A percentile compares a stretch with the other conserved stretches of the same genome.
These are phyloP conservation scores for Platyrinchus mystaceus DNA, from an alignment of 2,797 vertebrate genomes.

Conservation along the genomic window DNA sequence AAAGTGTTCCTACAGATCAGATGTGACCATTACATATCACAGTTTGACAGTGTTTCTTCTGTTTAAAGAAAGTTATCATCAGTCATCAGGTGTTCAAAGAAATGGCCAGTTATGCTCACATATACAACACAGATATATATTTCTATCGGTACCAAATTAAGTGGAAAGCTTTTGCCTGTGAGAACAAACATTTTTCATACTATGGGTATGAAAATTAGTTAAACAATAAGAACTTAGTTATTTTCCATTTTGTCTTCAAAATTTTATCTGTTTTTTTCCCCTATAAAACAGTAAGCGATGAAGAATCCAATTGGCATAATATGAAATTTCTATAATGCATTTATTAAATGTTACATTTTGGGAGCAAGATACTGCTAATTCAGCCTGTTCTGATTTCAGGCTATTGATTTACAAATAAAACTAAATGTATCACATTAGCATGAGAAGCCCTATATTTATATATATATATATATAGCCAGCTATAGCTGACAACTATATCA, in stretches of 20 bases:
- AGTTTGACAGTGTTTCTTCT: rapidly evolving
- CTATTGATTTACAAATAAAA: constrained; percentile 16
- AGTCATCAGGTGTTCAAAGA: background rate
- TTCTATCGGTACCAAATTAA: background rate
- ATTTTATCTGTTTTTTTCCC: background rate
- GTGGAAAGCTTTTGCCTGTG: background rate
- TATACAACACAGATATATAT: background rate
- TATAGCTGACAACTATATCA: background rate
- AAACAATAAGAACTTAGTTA: background rate
- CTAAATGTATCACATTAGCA: background rate
- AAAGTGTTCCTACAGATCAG: background rate
- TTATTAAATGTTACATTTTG: background rate
- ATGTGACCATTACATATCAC: background rate
- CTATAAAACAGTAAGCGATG: background rate
- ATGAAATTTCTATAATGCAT: background rate
- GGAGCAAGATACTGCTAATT: background rate
- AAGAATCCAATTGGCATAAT: background rate
- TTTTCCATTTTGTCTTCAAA: background rate
- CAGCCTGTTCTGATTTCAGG: background rate
- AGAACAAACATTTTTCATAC: background rate
- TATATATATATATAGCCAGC: background rate
- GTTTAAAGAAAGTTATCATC: background rate
- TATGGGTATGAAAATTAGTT: background rate
- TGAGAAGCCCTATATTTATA: background rate
- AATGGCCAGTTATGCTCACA: background rate